Evolutionary conservation across 1,140 invertebrate genomes (phyloP), one percentile per base, ranked within the genome.

Genomic region (Psilanteris sp.): DNA sequence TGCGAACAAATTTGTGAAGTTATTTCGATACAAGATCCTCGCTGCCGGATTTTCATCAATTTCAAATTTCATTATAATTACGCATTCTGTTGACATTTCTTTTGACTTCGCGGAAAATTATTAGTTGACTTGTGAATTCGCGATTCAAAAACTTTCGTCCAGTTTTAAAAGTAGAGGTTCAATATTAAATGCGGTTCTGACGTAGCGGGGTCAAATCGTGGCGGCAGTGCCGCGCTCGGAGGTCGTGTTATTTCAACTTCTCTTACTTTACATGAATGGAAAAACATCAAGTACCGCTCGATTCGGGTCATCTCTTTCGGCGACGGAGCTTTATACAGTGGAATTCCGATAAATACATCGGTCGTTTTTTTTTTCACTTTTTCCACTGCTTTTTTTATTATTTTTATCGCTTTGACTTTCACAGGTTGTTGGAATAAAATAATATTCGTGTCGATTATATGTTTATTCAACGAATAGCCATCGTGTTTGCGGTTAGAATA

Each of bases 201-300:
- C 39, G 48, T 44, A 22, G 50, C 44, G 41, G 22, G 70, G 16
- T 73, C 57, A 50, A 39, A 61, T 72, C 29, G 52, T 14, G 27
- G n/a, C n/a, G n/a, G n/a, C n/a, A n/a, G n/a, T n/a, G n/a, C n/a
- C n/a, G 36, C 48, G 27, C 43, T 27, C 18, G 8, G 16, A 10
- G 32, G 10, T 36, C 50, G 15, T 66, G 50, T 52, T 66, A 73
- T 66, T 73, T 73, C 61, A 66, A 73, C 59, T 59, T 73, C 26
- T 24, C 37, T n/a, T 48, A 64, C 55, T 72, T 55, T 41, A 44
- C 39, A 46, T 62, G 48, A 72, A 72, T 62, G 67, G 68, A 57
- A 59, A 57, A 73, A 73, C 50, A 73, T 73, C 41, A 50, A 64
- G 57, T 59, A 39, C 11, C 14, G 16, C 48, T 41, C 55, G 68